Conservation (phyloP, 2,797 vertebrate genomes). For the Sebastes alutus region DNA sequence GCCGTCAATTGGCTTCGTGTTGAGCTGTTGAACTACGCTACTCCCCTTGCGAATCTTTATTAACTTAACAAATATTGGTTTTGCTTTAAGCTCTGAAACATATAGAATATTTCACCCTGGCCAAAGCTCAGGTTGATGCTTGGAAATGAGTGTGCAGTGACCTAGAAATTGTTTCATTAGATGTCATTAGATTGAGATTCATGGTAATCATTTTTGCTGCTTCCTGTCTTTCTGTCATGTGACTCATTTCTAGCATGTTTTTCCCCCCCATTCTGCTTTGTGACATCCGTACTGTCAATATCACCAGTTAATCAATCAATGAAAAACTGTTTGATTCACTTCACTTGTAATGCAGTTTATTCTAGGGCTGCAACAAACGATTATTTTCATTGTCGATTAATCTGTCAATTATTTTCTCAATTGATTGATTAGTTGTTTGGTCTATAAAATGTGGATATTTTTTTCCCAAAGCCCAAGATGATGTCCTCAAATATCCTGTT, state of each 20-base stretch:
- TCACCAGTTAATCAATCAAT: conserved; percentile 32
- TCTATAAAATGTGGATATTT: too few species aligned
- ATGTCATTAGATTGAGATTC: conserved; percentile 69
- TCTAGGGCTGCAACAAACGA: too few species aligned
- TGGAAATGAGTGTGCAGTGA: conserved; percentile 85
- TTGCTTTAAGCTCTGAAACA: conserved; percentile 9
- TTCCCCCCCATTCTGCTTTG: conserved; percentile 46
- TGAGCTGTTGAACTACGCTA: conserved; percentile 34
- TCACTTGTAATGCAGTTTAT: background rate
- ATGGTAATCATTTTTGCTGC: conserved; percentile 58
- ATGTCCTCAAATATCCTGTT: too few species aligned
- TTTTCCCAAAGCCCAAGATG: too few species aligned
- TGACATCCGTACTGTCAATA: conserved; percentile 40
- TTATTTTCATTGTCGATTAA: too few species aligned
- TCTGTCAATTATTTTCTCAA: too few species aligned
- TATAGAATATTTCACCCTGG: background rate
- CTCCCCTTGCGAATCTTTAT: conserved; percentile 6
- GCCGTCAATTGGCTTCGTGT: conserved; percentile 51
- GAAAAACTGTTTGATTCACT: conserved; percentile 10
- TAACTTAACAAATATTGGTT: conserved; percentile 11
- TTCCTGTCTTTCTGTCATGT: conserved; percentile 56
- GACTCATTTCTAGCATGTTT: conserved; percentile 71
- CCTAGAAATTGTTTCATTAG: conserved; percentile 58
- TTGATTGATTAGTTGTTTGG: too few species aligned
- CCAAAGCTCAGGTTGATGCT: conserved; percentile 35